Evolutionary conservation across 2,797 vertebrate species (phyloP), one percentile per base, ranked within the genome.

Genomic region (Dromococcyx pavoninus): DNA sequence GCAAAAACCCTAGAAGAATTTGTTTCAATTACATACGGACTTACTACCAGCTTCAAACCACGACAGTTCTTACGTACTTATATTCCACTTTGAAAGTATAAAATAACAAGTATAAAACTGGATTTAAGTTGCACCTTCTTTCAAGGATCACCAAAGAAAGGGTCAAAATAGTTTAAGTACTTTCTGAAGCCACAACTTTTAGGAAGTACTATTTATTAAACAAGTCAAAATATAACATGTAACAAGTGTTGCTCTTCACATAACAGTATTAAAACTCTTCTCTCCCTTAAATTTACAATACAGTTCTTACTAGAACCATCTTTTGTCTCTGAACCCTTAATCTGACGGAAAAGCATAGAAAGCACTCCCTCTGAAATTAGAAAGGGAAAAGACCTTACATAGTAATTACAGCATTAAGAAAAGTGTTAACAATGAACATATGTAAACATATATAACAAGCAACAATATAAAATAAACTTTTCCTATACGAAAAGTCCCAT

Each of bases 11-110:
- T 3, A 8, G 10, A 30, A 44, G 30, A 30, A n/a, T 27, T 41
- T 32, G 17, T 35, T 79, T 78, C 41, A 15, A 2, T 35, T 35
- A n/a, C 39, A 30, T 9, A 19, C 46, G 82, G n/a, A 75, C 37
- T 35, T 41, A 17, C 13, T 13, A 15, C 24, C 28, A 16, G 54
- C 32, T 74, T 79, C 46, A 23, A 57, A 50, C 61, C 7, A 35
- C 44, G 64, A 11, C 51, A 56, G 3, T 50, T 57, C 10, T 25
- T 12, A 51, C 0, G 3, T 15, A n/a, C 13, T 18, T 28, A 27
- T 13, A 16, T 15, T 50, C 61, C 39, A 11, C 66, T 35, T 33
- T 4, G 13, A 5, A 64, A 28, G 25, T 15, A 8, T 21, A 56
- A 80, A 79, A 28, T 3, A 41, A 5, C 23, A 77, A 23, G 37